A percentile compares a stretch with the other conserved stretches of the same genome.
Evolutionary conservation across 2,113 vertebrate genomes (phyloP).

Genomic region (Cottus gobio): DNA sequence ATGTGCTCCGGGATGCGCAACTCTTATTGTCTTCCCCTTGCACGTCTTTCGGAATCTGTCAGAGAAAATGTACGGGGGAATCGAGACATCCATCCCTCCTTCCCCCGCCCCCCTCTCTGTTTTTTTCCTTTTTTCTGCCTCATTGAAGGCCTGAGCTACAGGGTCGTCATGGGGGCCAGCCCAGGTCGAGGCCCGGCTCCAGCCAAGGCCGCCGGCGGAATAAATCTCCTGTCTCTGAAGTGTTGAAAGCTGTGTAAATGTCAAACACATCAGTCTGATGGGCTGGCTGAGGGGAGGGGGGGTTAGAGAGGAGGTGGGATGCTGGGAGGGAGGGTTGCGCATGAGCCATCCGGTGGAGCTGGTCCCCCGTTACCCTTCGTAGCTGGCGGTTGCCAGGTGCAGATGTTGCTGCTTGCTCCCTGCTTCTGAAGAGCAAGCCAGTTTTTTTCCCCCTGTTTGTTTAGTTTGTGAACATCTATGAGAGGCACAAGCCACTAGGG

Average conservation of each 20-base stretch:
- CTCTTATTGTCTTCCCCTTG: constrained; percentile 77
- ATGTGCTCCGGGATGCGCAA: constrained; percentile 75
- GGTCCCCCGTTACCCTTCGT: constrained; percentile 55
- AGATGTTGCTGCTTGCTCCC: constrained; percentile 72
- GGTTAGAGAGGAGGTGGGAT: constrained; percentile 30
- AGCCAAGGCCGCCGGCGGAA: constrained; percentile 67
- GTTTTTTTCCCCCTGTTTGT: constrained; percentile 24
- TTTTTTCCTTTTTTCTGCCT: constrained; percentile 30
- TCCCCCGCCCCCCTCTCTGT: constrained; percentile 2
- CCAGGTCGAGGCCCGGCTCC: constrained; percentile 67
- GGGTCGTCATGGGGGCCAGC: constrained; percentile 59
- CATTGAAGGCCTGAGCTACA: constrained; percentile 70
- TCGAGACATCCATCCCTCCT: constrained; percentile 50
- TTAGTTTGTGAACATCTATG: constrained; percentile 58
- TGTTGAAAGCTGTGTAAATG: constrained; percentile 83
- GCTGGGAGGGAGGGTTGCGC: constrained; percentile 47
- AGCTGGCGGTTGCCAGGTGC: constrained; percentile 74
- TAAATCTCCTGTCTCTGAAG: constrained; percentile 74
- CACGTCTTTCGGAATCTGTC: constrained; percentile 74
- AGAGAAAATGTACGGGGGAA: constrained; percentile 64
- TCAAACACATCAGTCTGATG: constrained; percentile 77
- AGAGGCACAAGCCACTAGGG: constrained; percentile 63
- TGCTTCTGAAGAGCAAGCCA: constrained; percentile 66
- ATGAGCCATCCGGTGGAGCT: constrained; percentile 62
- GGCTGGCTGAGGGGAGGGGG: constrained; percentile 54